Evolutionary conservation across 2,797 vertebrate species (phyloP), one percentile per base, ranked within the genome.

Genomic region (Peromyscus aztecus): DNA sequence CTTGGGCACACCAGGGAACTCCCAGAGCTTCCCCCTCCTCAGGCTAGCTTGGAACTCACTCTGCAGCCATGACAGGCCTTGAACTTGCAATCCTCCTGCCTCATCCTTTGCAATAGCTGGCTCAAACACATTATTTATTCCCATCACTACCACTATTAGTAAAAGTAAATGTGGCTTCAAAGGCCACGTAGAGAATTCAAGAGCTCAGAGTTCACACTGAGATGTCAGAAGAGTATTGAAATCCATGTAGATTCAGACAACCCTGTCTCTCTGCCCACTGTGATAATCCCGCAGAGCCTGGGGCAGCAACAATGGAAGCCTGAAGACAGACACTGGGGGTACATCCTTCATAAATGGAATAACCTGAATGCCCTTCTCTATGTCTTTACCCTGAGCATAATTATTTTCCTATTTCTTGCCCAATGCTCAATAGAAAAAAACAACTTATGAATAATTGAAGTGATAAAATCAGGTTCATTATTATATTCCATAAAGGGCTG

Each of bases 391-490:
- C 61, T 16, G n/a, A 65, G 21, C 14, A 34, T 52, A 63, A 80
- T 67, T 81, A 93, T 88, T 77, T 85, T 90, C 59, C 85, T 65
- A 49, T 37, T 85, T 89, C 85, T 92, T 73, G n/a, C 61, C 77
- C 43, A 93, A 27, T 75, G n/a, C 13, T 90, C 88, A 92, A 46
- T 73, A 23, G 65, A 65, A 92, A 88, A 57, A 57, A 16, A 76
- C n/a, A 69, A 71, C 69, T 77, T 55, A 40, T 29, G 6, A 82
- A 84, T 88, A 78, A 96, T 43, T 89, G 43, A 92, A 95, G 73
- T 90, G 24, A 87, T 31, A 75, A 55, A 85, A 67, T 90, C 27
- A 61, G 52, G 23, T 80, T 67, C 17, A 93, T 85, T 92, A 71
- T 73, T 65, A 52, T 16, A 63, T 80, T 78, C 24, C 34, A 65